These are phyloP conservation scores for Hippoglossus stenolepis DNA, from an alignment of 2,113 vertebrate genomes.

Conservation along the genomic window DNA sequence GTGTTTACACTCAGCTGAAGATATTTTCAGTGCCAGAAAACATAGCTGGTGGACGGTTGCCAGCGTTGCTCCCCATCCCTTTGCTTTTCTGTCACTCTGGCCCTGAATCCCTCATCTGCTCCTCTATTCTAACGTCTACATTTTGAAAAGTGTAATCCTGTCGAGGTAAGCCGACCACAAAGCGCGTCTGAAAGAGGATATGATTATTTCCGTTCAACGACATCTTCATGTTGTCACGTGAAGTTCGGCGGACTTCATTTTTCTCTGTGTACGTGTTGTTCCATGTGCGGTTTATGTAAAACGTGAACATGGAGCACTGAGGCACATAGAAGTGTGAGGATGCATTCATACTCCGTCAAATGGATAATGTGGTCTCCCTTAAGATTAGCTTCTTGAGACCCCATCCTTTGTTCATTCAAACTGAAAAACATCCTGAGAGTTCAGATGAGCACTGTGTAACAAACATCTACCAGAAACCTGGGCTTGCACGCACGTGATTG, in stretches of 20 bases:
- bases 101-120: background rate
- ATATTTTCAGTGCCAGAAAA: constrained; percentile 25
- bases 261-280: too few species aligned
- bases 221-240: background rate
- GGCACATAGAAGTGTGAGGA: too few species aligned
- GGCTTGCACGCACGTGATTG: background rate
- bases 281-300: background rate
- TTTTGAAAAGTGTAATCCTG: constrained; percentile 36
- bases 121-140: constrained; percentile 18
- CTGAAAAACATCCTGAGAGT: too few species aligned
- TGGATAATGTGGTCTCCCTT: background rate
- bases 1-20: constrained; percentile 11
- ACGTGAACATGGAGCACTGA: too few species aligned
- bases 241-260: too few species aligned
- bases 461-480: background rate
- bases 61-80: constrained; percentile 27
- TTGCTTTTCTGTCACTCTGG: background rate
- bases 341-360: too few species aligned
- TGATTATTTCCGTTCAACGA: background rate
- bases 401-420: too few species aligned
- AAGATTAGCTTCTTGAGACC: too few species aligned
- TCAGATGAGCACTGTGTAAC: too few species aligned
- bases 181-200: constrained; percentile 21
- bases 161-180: constrained; percentile 27
- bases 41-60: constrained; percentile 26